Evolutionary conservation across 92 coral and sea anemone genomes (phyloP).

Genomic region (Phymanthus crucifer): DNA sequence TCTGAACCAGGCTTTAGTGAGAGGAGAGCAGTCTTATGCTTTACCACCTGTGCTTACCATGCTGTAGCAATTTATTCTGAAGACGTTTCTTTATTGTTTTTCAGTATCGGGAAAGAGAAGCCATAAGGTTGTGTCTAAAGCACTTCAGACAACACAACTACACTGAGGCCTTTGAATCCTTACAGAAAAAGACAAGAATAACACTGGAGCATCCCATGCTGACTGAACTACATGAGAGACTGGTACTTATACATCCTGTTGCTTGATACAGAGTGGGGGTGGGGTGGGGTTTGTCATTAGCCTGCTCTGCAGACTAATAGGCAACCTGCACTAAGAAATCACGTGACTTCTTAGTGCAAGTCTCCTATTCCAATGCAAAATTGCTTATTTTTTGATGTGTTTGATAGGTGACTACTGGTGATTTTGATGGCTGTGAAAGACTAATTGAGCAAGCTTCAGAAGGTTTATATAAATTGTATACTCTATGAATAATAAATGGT

Average conservation of each 20-base stretch:
- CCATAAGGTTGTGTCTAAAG: constrained; percentile 88
- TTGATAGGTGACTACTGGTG: constrained; percentile 66
- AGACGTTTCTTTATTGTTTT: neutral
- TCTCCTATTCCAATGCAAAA: neutral
- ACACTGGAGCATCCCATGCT: constrained; percentile 84
- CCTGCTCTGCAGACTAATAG: too few relatives aligned
- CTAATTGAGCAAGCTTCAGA: constrained; percentile 81
- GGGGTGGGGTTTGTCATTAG: too few relatives aligned
- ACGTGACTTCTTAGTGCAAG: neutral
- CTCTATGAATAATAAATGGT: neutral
- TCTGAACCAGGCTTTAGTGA: too few relatives aligned
- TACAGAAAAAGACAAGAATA: constrained; percentile 91
- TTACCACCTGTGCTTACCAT: neutral
- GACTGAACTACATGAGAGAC: constrained; percentile 82
- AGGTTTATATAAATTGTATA: constrained; percentile 39
- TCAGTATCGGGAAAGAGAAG: constrained; percentile 95
- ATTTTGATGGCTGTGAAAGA: constrained; percentile 85
- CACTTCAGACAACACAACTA: constrained; percentile 96
- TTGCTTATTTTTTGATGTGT: neutral
- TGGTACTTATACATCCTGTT: constrained; percentile 45
- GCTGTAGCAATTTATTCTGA: neutral
- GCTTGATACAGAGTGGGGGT: neutral
- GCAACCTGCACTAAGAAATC: too few relatives aligned
- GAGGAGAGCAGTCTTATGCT: neutral
- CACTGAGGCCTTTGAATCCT: constrained; percentile 92